phyloP scores from a whole-genome alignment of 2,113 vertebrate genomes.

The Ophthalmotilapia sp. region DNA sequence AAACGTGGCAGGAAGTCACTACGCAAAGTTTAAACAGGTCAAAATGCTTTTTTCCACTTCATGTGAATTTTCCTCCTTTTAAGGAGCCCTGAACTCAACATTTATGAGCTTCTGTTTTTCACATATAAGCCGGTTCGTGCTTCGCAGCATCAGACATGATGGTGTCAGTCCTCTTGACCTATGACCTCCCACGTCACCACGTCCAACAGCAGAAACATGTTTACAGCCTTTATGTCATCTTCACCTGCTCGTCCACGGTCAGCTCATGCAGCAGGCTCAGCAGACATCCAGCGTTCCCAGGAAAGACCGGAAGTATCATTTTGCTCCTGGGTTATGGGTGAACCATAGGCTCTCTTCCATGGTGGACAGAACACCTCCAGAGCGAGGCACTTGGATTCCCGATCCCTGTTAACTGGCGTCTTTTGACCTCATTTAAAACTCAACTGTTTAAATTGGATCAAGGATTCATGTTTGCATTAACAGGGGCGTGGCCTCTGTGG shows the following conservation, averaged over 20 bases:
- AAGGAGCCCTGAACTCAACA: not conserved
- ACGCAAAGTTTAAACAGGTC: rapidly evolving
- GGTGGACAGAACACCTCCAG: not conserved
- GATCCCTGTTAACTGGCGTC: not conserved
- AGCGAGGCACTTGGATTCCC: not conserved
- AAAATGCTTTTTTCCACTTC: rapidly evolving
- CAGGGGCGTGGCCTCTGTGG: not conserved
- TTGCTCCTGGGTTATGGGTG: not conserved
- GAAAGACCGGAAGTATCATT: not conserved
- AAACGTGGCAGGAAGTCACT: rapidly evolving
- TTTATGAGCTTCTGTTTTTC: not conserved
- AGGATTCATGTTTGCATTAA: not conserved
- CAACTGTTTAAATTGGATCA: not conserved
- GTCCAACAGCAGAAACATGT: not conserved
- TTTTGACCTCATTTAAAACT: not conserved
- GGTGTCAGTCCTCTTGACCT: not conserved
- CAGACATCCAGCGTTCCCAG: not conserved
- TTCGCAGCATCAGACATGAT: not conserved
- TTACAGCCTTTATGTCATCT: not conserved
- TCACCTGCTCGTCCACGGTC: not conserved
- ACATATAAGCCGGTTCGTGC: not conserved
- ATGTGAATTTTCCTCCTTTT: not conserved
- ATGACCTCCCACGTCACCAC: not conserved
- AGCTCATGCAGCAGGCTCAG: not conserved
- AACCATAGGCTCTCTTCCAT: not conserved